Conservation (phyloP, 2,888 invertebrate genomes). For the Miltochrista miniata region DNA sequence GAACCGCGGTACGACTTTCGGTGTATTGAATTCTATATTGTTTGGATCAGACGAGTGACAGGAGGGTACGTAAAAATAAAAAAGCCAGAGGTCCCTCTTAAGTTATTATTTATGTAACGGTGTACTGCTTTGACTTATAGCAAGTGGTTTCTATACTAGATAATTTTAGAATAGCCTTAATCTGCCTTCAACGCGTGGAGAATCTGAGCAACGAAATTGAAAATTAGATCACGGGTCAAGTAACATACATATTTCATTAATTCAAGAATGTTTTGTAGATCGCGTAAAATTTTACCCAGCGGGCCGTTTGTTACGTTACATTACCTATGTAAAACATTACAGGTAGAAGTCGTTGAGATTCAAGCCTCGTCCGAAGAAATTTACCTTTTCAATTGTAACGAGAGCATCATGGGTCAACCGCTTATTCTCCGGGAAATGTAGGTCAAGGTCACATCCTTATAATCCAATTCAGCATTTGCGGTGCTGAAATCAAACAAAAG, state of each 20-base stretch:
- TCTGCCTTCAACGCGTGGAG: too few relatives aligned
- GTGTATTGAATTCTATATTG: slow-evolving; percentile 9
- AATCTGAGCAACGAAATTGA: background rate
- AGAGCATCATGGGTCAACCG: slow-evolving; percentile 31
- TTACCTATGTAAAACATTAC: slow-evolving; percentile 5
- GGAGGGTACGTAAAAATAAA: background rate
- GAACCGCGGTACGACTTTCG: slow-evolving; percentile 7
- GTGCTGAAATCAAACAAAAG: slow-evolving; percentile 28
- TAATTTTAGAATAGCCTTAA: too few relatives aligned
- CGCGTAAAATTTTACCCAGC: background rate
- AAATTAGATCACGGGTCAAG: background rate
- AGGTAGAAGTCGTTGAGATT: slow-evolving; percentile 10
- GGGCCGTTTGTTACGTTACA: slow-evolving; percentile 1
- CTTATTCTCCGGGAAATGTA: slow-evolving; percentile 29
- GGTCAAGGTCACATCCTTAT: slow-evolving; percentile 40
- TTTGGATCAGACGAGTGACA: slow-evolving; percentile 10
- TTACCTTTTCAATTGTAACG: slow-evolving; percentile 27
- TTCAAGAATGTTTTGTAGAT: background rate
- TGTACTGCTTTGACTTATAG: too few relatives aligned
- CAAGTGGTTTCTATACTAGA: too few relatives aligned
- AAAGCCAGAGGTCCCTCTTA: too few relatives aligned
- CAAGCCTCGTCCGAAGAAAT: slow-evolving; percentile 15
- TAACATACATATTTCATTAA: background rate
- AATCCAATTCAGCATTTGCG: slow-evolving; percentile 31
- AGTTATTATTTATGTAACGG: too few relatives aligned